Conservation (phyloP, 2,113 vertebrate genomes). For the Bostrychus sinensis region DNA sequence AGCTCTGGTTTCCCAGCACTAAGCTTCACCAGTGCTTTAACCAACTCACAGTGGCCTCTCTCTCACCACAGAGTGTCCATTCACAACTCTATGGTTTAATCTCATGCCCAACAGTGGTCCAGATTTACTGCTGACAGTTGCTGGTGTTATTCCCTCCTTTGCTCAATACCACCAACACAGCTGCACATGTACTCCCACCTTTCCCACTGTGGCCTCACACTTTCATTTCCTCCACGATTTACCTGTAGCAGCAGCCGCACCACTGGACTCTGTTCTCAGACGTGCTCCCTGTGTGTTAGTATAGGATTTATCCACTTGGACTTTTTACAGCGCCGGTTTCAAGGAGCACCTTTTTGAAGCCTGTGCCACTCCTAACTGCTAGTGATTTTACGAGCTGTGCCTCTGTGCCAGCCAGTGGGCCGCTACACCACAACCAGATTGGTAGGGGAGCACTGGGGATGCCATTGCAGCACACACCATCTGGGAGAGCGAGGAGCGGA, state of each 20-base stretch:
- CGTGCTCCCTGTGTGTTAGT: constrained; percentile 29
- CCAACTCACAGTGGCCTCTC: constrained; percentile 3
- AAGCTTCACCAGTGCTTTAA: constrained; percentile 31
- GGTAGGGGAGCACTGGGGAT: constrained; percentile 36
- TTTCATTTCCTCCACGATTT: constrained; percentile 20
- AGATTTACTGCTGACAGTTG: constrained; percentile 41
- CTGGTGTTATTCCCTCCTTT: constrained; percentile 23
- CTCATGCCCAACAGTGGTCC: background rate
- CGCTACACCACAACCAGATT: constrained; percentile 53
- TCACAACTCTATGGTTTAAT: constrained; percentile 23
- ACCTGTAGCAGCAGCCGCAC: constrained; percentile 39
- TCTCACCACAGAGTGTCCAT: constrained; percentile 8
- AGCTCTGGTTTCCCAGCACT: constrained; percentile 57
- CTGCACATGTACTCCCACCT: constrained; percentile 24
- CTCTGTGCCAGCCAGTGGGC: constrained; percentile 59
- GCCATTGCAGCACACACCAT: constrained; percentile 64
- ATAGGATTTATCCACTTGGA: constrained; percentile 51
- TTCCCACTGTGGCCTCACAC: constrained; percentile 20
- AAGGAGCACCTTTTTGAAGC: constrained; percentile 61
- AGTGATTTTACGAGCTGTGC: constrained; percentile 66
- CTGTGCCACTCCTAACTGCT: constrained; percentile 51
- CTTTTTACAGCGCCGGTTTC: constrained; percentile 50
- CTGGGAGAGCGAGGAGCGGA: constrained; percentile 44
- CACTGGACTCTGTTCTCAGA: background rate
- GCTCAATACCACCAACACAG: constrained; percentile 32